Base-by-base conservation (phyloP, 2,888 invertebrate species). In the Diadegma fenestrale region DNA sequence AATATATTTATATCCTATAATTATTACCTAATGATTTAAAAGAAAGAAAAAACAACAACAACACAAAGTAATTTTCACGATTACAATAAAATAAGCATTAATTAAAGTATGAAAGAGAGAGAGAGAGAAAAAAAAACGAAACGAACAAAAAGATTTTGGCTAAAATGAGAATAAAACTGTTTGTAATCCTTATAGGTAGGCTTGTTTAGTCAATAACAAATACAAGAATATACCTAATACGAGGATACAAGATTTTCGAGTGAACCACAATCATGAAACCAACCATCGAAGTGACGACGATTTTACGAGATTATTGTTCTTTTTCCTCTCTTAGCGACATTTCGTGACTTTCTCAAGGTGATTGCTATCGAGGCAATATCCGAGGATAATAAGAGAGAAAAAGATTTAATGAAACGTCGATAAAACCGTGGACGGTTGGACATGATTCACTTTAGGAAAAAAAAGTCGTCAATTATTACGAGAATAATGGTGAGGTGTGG, bases 191-290 rank as follows among this genome's bases (percentile, higher is more conserved):
- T 83, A 87, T 87, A 90, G 90, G 89, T 87, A 90, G 89, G 89
- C 89, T 90, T 90, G 89, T 90, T 91, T 89, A 90, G 89, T 91
- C 88, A 91, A 88, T 89, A 90, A 91, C 84, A 89, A 79, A 85
- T 89, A 89, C 84, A 86, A 89, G 82, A 88, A 85, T 75, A 88
- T 89, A 89, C 86, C 88, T 90, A 90, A 88, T 87, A 84, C 84
- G 87, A 89, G 86, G 82, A 85, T 81, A 86, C 84, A 87, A 78
- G 33, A 54, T 68, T 45, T 30, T 69, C 43, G 81, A 75, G 51
- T 76, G 75, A 58, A 54, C 41, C 64, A 76, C 43, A 64, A 84
- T 77, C 82, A 76, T 64, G 72, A 79, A 33, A 54, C 17, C 71
- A 61, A 58, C 17, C 37, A 63, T 61, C 41, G 54, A 48, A 66